A percentile compares a stretch with the other conserved stretches of the same genome.
Evolutionary conservation across 2,888 invertebrate genomes (phyloP).

Genomic region (Mamestra brassicae): DNA sequence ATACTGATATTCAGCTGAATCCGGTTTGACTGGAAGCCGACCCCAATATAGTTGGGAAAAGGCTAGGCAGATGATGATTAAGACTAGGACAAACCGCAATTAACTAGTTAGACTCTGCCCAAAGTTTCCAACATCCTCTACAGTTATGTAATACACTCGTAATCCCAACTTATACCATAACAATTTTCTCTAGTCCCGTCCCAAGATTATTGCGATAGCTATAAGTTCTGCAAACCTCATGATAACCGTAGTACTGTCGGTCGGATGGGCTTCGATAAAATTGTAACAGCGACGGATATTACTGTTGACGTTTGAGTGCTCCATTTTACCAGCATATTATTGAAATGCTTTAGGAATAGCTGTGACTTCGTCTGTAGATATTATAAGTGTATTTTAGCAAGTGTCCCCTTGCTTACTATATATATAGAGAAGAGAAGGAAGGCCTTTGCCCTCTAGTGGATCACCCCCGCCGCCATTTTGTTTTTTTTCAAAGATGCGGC

Average conservation of each 20-base stretch:
- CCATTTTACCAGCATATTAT: conserved; percentile 27
- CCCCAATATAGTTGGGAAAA: too few relatives aligned
- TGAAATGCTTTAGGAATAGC: neutral
- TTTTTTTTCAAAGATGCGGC: too few relatives aligned
- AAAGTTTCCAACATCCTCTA: neutral
- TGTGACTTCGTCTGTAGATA: neutral
- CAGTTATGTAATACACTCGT: conserved; percentile 1
- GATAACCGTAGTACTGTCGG: conserved; percentile 19
- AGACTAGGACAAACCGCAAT: too few relatives aligned
- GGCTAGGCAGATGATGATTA: too few relatives aligned
- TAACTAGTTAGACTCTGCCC: neutral
- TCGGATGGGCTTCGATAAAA: conserved; percentile 33
- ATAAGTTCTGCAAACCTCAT: conserved; percentile 19
- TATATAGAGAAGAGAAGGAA: too few relatives aligned
- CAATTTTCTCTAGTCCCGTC: conserved; percentile 11
- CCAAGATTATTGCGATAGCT: conserved; percentile 28
- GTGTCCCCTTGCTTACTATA: neutral
- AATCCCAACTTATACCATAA: conserved; percentile 6
- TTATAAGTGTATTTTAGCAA: neutral
- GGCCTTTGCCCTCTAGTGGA: too few relatives aligned
- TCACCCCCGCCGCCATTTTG: too few relatives aligned
- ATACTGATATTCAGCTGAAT: too few relatives aligned
- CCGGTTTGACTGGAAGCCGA: too few relatives aligned
- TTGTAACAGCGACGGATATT: conserved; percentile 50
- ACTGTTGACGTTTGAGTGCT: conserved; percentile 34